phyloP scores from a whole-genome alignment of 2,888 invertebrate genomes.

The Poecilobothrus nobilitatus region DNA sequence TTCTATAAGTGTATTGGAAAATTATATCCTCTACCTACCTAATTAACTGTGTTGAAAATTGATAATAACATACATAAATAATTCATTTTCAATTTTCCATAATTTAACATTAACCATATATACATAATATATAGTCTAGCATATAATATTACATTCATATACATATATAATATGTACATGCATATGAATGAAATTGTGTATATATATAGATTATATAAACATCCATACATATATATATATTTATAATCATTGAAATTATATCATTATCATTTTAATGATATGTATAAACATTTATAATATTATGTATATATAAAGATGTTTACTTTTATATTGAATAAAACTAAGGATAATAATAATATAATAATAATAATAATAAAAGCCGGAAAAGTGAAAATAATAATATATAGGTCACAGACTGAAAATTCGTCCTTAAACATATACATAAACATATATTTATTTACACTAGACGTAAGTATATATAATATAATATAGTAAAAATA shows the following conservation, averaged over 20 bases:
- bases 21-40: neutral
- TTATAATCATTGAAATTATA: neutral
- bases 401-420: conserved; percentile 3
- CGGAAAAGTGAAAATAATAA: neutral
- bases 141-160: too few species aligned
- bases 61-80: neutral
- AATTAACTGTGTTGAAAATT: conserved; percentile 5
- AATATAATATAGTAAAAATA: neutral
- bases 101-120: neutral
- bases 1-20: neutral
- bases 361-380: neutral
- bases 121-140: too few species aligned
- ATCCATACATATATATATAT: too few species aligned
- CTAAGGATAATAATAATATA: neutral
- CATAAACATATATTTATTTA: neutral
- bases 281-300: too few species aligned
- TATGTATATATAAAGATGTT: too few species aligned
- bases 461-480: neutral
- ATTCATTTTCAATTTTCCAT: conserved; percentile 6
- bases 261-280: neutral
- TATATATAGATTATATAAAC: too few species aligned
- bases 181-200: too few species aligned
- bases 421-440: neutral
- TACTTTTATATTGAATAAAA: neutral
- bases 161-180: too few species aligned